Base-by-base conservation (phyloP, 2,888 invertebrate species). In the Thysanoteuthis rhombus region DNA sequence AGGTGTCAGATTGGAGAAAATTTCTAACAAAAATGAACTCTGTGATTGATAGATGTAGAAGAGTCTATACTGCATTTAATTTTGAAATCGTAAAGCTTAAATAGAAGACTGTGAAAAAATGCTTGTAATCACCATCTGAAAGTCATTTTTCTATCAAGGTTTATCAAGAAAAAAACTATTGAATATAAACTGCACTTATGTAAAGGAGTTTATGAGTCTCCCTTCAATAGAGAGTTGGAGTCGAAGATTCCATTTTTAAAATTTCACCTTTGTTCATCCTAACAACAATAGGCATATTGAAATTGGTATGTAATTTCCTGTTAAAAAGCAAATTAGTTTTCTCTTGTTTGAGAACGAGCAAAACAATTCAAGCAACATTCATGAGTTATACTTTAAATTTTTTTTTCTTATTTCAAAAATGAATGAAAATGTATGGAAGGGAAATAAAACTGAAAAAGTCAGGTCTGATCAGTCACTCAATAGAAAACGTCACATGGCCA, bases 281-380 rank as follows among this genome's bases (percentile, higher is more conserved):
- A 32, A 1, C 75, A 75, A 75, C 75, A 75, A 75, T 36, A 75
- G 75, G 75, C 75, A 75, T 75, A 36, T 75, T 75, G 75, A 75
- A 75, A 36, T 16, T 75, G 75, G n/a, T 75, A 75, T 75, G 75
- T 75, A 75, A 75, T 75, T 75, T 75, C 75, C 75, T 75, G 75
- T 75, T 75, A 75, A 75, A 75, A 75, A 75, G 75, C 75, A 75
- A 75, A 75, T 75, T 75, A 75, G n/a, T 75, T 75, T 75, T n/a
- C n/a, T n/a, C 75, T 75, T 75, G 52, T 75, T 75, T 75, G 16
- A 75, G 75, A 75, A 75, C 75, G 4, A n/a, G n/a, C 75, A 75
- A 75, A 75, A 75, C 75, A 75, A 75, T 75, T 36, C n/a, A 12
- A 75, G 10, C n/a, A 75, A 75, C n/a, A 75, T 75, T n/a, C 36